phyloP scores from a whole-genome alignment of 1,140 invertebrate species.

The Drosophila bifasciata region DNA sequence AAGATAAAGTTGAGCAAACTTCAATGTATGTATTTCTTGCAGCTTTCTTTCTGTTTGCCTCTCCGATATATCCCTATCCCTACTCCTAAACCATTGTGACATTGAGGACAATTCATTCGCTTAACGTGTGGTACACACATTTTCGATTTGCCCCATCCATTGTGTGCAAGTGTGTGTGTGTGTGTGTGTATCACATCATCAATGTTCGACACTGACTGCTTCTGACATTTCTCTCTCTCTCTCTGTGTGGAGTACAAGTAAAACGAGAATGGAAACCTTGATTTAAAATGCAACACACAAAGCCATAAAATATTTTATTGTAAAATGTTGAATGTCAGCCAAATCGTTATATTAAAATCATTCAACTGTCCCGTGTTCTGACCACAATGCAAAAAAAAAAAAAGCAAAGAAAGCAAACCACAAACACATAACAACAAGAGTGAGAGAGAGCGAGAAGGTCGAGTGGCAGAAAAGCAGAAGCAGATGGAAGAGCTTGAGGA shows the following conservation, averaged over 20 bases:
- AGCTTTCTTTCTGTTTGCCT: background rate
- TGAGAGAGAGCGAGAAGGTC: constrained; percentile 1
- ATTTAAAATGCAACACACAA: constrained; percentile 71
- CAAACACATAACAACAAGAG: constrained; percentile 32
- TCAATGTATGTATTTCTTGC: background rate
- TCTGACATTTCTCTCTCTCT: constrained; percentile 22
- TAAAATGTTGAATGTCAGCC: constrained; percentile 53
- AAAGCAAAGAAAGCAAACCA: constrained; percentile 18
- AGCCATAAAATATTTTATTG: constrained; percentile 76
- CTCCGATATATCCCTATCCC: background rate
- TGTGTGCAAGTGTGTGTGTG: constrained; percentile 21
- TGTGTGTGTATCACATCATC: constrained; percentile 21
- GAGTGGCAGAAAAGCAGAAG: background rate
- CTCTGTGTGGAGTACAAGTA: too few relatives aligned
- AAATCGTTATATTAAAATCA: constrained; percentile 71
- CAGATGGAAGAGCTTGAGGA: background rate
- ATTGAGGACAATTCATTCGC: constrained; percentile 36
- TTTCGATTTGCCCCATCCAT: constrained; percentile 43
- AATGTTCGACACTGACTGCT: constrained; percentile 5
- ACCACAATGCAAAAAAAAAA: constrained; percentile 39
- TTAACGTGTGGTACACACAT: constrained; percentile 49
- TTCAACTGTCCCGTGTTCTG: constrained; percentile 66
- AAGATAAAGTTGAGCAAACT: background rate
- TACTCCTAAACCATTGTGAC: constrained; percentile 17
- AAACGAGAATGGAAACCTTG: constrained; percentile 45